Base-by-base conservation (phyloP, 1,140 invertebrate genomes). In the Leptopilina clavipes region DNA sequence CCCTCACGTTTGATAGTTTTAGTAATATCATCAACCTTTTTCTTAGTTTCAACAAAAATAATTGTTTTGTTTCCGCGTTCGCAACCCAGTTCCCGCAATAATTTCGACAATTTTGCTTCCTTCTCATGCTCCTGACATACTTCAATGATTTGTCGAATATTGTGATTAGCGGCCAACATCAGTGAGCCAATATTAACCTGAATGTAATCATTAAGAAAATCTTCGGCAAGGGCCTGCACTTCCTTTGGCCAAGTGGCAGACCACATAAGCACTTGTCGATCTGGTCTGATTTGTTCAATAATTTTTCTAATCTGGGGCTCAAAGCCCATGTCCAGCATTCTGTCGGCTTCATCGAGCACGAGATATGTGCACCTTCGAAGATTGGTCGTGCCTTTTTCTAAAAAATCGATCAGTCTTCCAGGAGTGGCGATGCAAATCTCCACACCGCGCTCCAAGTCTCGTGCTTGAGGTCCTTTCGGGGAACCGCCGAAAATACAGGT, bases 171-270 rank as follows among this genome's bases (percentile, higher is more conserved):
- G 74, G 97, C 94, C 3, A 99, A 90, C 78, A 95, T 96, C 70
- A 98, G 89, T 7, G 97, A 98, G 10, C 98, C 98, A 91, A 99
- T 97, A 86, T 99, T 99, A 5, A 99, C 94, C 85, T 95, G 94
- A 72, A 95, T 93, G 84, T 98, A 98, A 88, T 99, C 95, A 75
- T 92, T 94, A 7, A 99, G 92, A 84, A 99, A 99, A 86, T 99
- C 98, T 87, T 98, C 96, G 74, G 98, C 98, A 0, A 99, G 89
- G 31, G 94, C 93, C 86, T 97, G 95, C 3, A 99, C 98, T 91
- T 99, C 98, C 89, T 98, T 98, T 1, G 98, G 98, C 98, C 98
- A 99, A 8, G 98, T 99, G n/a, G 98, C 98, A 65, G 96, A 98
- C 97, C 98, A 99, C 98, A 99, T 99, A 3, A 99, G 91, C 2